phyloP scores from a whole-genome alignment of 1,140 invertebrate genomes.

The Calosoma granatense region DNA sequence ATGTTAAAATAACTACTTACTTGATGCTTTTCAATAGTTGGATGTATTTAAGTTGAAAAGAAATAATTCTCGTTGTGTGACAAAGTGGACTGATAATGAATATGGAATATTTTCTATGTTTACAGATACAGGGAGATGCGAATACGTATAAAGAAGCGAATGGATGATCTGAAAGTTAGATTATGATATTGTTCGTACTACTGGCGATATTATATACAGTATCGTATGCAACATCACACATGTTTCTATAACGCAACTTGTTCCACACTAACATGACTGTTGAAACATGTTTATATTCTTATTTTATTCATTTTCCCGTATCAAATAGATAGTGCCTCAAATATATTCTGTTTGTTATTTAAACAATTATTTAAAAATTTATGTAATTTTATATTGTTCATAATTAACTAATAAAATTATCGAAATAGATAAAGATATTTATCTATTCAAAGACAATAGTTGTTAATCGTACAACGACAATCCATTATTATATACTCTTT shows the following conservation, averaged over 20 bases:
- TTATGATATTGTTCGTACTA: slow-evolving; percentile 32
- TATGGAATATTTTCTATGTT: slow-evolving; percentile 19
- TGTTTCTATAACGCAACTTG: background rate
- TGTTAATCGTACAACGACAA: too few species aligned
- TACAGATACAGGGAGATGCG: slow-evolving; percentile 54
- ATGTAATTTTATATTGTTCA: background rate
- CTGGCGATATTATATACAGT: background rate
- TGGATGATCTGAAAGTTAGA: slow-evolving; percentile 62
- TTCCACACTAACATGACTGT: background rate
- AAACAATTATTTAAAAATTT: background rate
- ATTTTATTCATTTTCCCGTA: background rate
- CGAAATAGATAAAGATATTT: too few species aligned
- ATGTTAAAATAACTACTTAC: too few species aligned
- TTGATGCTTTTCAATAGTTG: too few species aligned
- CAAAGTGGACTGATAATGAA: too few species aligned
- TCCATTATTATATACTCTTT: too few species aligned
- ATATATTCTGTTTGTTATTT: background rate
- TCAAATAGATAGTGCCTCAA: background rate
- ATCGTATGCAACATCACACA: too few species aligned
- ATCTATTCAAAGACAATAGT: too few species aligned
- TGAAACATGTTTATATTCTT: background rate
- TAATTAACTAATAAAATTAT: background rate
- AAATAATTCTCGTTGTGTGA: too few species aligned
- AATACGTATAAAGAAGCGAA: slow-evolving; percentile 53
- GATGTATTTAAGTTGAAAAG: too few species aligned